Conservation (phyloP, 2,113 vertebrate species). For the Corythornis cristatus region DNA sequence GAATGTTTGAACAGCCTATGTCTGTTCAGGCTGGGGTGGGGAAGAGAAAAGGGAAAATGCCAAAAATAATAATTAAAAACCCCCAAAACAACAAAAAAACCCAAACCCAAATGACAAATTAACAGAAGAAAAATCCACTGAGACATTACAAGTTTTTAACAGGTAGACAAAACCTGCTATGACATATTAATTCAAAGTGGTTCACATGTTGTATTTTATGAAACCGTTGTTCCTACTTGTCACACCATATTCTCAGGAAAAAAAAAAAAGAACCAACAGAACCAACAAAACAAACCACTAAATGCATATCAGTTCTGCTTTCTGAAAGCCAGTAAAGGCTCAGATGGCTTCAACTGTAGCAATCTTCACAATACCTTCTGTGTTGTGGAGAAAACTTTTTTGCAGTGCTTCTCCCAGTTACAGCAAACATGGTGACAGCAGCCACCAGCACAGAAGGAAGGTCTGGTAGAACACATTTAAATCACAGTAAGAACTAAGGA, state of each 20-base stretch:
- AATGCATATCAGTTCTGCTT: rapidly evolving
- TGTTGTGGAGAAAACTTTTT: background rate
- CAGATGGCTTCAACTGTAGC: background rate
- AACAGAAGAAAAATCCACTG: background rate
- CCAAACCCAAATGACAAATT: background rate
- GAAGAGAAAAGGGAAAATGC: background rate
- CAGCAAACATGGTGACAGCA: background rate
- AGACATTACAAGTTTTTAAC: background rate
- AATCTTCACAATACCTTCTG: background rate
- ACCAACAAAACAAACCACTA: background rate
- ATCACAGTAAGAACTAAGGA: background rate
- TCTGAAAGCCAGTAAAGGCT: background rate
- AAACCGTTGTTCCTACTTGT: background rate
- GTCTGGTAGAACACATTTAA: background rate
- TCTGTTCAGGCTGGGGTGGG: background rate
- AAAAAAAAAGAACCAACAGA: background rate
- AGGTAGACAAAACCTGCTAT: background rate
- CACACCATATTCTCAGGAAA: background rate
- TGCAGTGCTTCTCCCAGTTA: background rate
- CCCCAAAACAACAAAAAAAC: no score
- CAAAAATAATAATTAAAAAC: background rate
- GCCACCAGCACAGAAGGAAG: background rate
- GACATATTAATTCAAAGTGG: background rate
- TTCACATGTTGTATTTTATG: background rate
- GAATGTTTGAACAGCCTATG: background rate